Percentiles rank a stretch among this genome's conserved stretches.
Conservation (phyloP, 2,797 vertebrate genomes). For the Ibycter americanus region DNA sequence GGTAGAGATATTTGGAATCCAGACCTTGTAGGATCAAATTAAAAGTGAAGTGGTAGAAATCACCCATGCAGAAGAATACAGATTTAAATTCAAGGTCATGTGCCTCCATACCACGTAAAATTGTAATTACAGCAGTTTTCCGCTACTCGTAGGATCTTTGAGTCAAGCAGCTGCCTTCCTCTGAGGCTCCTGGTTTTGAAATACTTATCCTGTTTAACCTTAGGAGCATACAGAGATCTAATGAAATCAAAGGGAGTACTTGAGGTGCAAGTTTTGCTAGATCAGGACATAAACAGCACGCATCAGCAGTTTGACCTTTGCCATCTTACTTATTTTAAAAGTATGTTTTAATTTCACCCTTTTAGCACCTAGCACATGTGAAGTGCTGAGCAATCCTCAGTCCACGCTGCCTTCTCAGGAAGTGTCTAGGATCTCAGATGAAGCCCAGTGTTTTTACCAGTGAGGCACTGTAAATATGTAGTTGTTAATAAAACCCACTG, state of each 20-base stretch:
- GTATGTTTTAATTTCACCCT: neutral
- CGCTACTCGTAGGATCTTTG: neutral
- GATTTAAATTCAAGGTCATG: neutral
- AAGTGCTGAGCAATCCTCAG: neutral
- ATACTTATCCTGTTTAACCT: neutral
- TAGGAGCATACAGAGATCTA: neutral
- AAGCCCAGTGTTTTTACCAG: neutral
- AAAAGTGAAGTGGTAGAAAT: neutral
- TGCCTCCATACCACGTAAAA: neutral
- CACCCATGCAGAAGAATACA: neutral
- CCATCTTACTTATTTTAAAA: neutral
- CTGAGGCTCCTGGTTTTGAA: neutral
- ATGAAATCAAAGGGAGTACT: neutral
- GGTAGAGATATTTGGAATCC: neutral
- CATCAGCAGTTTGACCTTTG: neutral
- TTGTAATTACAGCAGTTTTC: conserved; percentile 9
- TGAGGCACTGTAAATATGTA: conserved; percentile 68
- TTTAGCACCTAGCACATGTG: neutral
- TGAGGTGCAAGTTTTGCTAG: neutral
- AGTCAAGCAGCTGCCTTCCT: neutral
- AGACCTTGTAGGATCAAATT: neutral
- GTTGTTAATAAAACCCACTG: conserved; percentile 50
- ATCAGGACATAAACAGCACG: neutral
- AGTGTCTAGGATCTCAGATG: conserved; percentile 27
- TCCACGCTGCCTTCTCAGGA: conserved; percentile 23